Percentiles rank a stretch among this genome's conserved stretches.
Evolutionary conservation across 2,113 vertebrate genomes (phyloP).

Genomic region (Coregonus clupeaformis): DNA sequence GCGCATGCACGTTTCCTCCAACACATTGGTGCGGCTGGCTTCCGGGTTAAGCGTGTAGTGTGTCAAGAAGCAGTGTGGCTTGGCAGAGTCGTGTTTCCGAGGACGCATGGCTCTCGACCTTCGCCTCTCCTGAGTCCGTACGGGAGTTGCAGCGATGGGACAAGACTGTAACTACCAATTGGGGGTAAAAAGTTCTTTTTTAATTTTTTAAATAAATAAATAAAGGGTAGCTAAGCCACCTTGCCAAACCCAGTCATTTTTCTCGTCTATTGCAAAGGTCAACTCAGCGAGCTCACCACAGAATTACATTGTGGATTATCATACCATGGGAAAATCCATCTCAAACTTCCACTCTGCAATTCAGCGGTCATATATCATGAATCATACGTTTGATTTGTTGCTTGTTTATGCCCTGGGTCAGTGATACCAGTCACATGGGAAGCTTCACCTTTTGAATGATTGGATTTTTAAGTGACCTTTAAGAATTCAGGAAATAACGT

Average conservation of each 20-base stretch:
- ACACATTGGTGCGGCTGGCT: too few relatives aligned
- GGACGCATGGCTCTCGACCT: too few relatives aligned
- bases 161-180: too few relatives aligned
- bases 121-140: too few relatives aligned
- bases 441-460: slow-evolving; percentile 34
- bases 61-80: too few relatives aligned
- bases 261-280: background rate
- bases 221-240: background rate
- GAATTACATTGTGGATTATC: background rate
- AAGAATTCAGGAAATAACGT: slow-evolving; percentile 37
- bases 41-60: too few relatives aligned
- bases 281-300: slow-evolving; percentile 16
- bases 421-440: slow-evolving; percentile 10
- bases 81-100: too few relatives aligned
- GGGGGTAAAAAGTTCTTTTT: too few relatives aligned
- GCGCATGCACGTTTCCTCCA: too few relatives aligned
- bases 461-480: slow-evolving; percentile 45
- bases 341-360: slow-evolving; percentile 14
- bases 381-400: slow-evolving; percentile 50
- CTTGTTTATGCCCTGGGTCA: slow-evolving; percentile 26
- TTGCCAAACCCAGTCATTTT: background rate
- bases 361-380: slow-evolving; percentile 23
- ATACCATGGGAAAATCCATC: slow-evolving; percentile 46
- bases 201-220: too few relatives aligned
- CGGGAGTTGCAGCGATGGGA: too few relatives aligned